Conservation (phyloP, 92 coral and sea anemone genomes). For the Palythoa heliodiscus region DNA sequence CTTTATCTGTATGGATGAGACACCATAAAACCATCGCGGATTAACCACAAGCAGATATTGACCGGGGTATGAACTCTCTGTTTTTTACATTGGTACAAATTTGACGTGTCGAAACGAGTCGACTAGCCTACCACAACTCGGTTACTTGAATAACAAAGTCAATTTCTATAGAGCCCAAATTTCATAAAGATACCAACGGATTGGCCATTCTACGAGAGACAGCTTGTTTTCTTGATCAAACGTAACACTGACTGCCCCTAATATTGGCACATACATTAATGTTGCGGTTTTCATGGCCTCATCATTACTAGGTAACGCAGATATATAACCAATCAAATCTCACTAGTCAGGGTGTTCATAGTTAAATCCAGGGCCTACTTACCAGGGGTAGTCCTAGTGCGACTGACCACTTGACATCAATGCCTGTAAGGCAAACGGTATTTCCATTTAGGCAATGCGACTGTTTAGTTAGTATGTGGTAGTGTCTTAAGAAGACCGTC, state of each 20-base stretch:
- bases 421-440: conserved; percentile 42
- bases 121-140: background rate
- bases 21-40: no score
- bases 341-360: background rate
- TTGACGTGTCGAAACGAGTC: no score
- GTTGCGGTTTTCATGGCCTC: no score
- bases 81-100: no score
- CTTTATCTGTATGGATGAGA: no score
- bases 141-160: background rate
- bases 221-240: no score
- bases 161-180: background rate
- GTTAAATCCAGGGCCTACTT: conserved; percentile 8
- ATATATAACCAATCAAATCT: background rate
- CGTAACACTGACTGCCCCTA: no score
- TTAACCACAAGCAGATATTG: no score
- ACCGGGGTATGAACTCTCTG: no score
- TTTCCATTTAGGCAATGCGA: background rate
- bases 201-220: no score
- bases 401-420: conserved; percentile 82
- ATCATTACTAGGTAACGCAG: background rate
- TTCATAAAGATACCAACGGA: no score
- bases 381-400: conserved; percentile 82
- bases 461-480: background rate
- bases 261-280: no score
- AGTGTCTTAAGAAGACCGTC: background rate